phyloP scores from a whole-genome alignment of 1,140 invertebrate genomes.

The Teleopsis dalmanni region DNA sequence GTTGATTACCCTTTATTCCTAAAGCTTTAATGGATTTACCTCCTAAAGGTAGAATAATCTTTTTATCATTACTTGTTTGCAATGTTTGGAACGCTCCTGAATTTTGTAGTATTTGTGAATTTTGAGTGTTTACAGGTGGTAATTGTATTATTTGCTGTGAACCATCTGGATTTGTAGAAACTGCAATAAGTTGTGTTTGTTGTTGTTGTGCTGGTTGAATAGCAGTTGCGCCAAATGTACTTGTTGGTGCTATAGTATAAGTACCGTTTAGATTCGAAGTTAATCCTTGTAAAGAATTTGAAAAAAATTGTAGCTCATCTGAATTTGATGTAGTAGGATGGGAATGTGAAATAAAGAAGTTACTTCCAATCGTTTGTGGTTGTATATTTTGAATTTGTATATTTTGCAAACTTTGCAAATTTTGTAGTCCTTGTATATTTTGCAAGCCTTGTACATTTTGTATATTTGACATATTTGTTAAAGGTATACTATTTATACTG shows the following conservation, averaged over 20 bases:
- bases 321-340: constrained; percentile 14
- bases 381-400: constrained; percentile 25
- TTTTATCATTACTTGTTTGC: constrained; percentile 38
- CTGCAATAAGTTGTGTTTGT: constrained; percentile 32
- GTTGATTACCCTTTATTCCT: constrained; percentile 31
- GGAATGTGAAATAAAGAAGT: constrained; percentile 33
- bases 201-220: constrained; percentile 12
- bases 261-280: constrained; percentile 34
- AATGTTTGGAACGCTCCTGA: constrained; percentile 30
- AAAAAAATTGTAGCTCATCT: constrained; percentile 32
- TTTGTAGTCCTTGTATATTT: constrained; percentile 36
- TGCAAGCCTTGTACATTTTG: constrained; percentile 39
- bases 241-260: constrained; percentile 27
- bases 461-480: constrained; percentile 23
- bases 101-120: constrained; percentile 13
- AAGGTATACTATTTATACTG: constrained; percentile 2
- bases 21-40: constrained; percentile 28
- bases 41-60: constrained; percentile 28
- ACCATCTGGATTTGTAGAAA: constrained; percentile 36
- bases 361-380: constrained; percentile 29
- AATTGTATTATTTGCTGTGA: constrained; percentile 39
- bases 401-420: constrained; percentile 29
- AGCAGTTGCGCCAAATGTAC: constrained; percentile 6
- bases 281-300: constrained; percentile 31
- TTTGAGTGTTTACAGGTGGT: constrained; percentile 18